These are phyloP conservation scores for Sebastes elongatus DNA, from an alignment of 2,797 vertebrate species.

Conservation along the genomic window DNA sequence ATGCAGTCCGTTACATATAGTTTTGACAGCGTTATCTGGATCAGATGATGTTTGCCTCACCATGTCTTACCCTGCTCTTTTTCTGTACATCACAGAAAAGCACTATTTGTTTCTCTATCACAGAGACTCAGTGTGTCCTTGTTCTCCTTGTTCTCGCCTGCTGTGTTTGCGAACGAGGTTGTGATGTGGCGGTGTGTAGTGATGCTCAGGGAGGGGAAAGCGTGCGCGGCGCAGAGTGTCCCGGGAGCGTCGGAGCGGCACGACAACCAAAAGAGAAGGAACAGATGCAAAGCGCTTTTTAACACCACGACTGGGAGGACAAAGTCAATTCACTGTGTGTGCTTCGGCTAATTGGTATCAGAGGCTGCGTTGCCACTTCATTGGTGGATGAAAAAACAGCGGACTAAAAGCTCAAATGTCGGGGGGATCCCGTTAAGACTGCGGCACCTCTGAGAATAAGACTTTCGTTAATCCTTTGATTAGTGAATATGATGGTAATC, in stretches of 20 bases:
- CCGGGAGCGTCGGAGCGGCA: conserved; percentile 2
- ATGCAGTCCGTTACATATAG: not conserved
- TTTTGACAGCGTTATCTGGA: not conserved
- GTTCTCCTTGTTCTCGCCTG: not conserved
- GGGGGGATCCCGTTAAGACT: conserved; percentile 14
- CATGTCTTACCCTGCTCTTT: not conserved
- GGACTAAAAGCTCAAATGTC: conserved; percentile 8
- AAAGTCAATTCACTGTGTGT: not conserved
- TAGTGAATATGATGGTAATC: conserved; percentile 49
- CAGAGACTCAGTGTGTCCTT: not conserved
- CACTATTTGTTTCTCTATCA: not conserved
- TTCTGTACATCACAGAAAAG: not conserved
- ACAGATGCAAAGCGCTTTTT: conserved; percentile 5
- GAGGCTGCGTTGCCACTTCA: not conserved
- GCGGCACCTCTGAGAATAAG: conserved; percentile 23
- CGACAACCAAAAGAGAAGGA: not conserved
- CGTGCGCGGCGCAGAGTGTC: not conserved
- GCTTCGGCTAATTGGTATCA: conserved; percentile 1
- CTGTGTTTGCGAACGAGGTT: not conserved
- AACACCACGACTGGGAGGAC: not conserved
- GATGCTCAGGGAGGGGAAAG: not conserved
- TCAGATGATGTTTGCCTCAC: not conserved
- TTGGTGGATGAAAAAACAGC: conserved; percentile 5
- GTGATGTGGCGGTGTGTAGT: not conserved
- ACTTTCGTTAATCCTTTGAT: conserved; percentile 48